Evolutionary conservation across 2,888 invertebrate genomes (phyloP), one percentile per base, ranked within the genome.

Genomic region (Ectemnius cavifrons): DNA sequence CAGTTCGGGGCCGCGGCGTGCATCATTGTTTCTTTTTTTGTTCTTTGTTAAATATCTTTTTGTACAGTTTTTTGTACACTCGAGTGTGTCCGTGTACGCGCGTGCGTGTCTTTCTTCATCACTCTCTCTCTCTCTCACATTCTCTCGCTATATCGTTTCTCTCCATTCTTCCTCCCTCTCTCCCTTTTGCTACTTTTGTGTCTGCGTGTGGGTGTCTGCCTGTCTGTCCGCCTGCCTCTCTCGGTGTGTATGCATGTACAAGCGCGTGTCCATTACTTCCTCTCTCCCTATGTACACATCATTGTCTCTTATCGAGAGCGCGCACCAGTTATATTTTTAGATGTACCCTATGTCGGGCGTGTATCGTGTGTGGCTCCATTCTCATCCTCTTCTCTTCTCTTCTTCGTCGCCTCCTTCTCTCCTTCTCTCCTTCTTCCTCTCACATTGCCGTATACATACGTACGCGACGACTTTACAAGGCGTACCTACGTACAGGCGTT

Each of bases 31-130:
- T 76, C 74, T 75, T 65, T 72, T 72, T 76, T 75, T 73, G 71
- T 72, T 65, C 75, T 76, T 75, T 79, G 74, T 81, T 84, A 77
- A 82, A 79, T 80, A 84, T 84, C 79, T 81, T 84, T 77, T 88
- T 88, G 87, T 88, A 89, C 88, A 89, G 74, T 84, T 89, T 37
- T 37, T 87, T 88, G 86, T 87, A 86, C 87, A 88, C 85, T 86
- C 82, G 82, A 84, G 81, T 83, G 81, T 78, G 62, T 72, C 73
- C 76, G 77, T 82, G 81, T 84, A 80, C 81, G 81, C 83, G 79
- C 75, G 75, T 76, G 79, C 77, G 81, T 81, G 77, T 80, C 81
- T 78, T 78, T 84, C 75, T 76, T 81, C 78, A 73, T 79, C 71
- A 73, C 73, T 77, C 67, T 72, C 52, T 52, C 47, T 11, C 47